Base-by-base conservation (phyloP, 2,113 vertebrate genomes). In the Sigmodon hispidus region DNA sequence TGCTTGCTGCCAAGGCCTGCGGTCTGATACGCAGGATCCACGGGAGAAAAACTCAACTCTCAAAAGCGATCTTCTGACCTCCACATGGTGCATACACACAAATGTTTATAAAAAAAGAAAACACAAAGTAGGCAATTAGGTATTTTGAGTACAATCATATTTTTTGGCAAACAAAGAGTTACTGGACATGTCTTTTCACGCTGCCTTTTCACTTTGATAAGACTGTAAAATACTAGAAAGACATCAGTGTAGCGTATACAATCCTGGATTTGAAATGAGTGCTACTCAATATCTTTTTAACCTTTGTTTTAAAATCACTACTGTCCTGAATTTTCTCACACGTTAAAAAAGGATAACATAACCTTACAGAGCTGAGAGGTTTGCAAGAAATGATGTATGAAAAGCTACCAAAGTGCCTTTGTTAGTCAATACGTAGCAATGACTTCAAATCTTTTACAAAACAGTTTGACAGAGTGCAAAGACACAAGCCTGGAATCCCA, bases 201-300 rank as follows among this genome's bases (percentile, higher is more conserved):
- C 24, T 91, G 26, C 48, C 92, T 91, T 87, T 75, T 95, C 31
- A 72, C 3, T 79, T 55, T 70, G 55, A 63, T 24, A 65, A 40
- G 75, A 12, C 73, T 50, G 6, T 61, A 90, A 96, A 89, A 80
- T 43, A 89, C 89, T 0, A 94, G 57, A 91, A 86, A 65, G 45
- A 40, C 40, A 94, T 45, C 24, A 95, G 69, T 40, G n/a, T 59
- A 59, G 11, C 45, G 11, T 17, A 19, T 55, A 94, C 17, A 79
- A 34, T 31, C 26, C 1, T 16, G 31, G 63, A 79, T 89, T 67
- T 96, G 67, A 94, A 65, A 87, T 7, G 17, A 67, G n/a, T 43
- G 36, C 40, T 48, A 84, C 4, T 67, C 48, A 90, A 24, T 80
- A 93, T 79, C 92, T 93, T 15, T 96, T 21, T 93, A 83, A 91